These are phyloP conservation scores for Oceanodroma tethys DNA, from an alignment of 2,113 vertebrate species.

Conservation along the genomic window DNA sequence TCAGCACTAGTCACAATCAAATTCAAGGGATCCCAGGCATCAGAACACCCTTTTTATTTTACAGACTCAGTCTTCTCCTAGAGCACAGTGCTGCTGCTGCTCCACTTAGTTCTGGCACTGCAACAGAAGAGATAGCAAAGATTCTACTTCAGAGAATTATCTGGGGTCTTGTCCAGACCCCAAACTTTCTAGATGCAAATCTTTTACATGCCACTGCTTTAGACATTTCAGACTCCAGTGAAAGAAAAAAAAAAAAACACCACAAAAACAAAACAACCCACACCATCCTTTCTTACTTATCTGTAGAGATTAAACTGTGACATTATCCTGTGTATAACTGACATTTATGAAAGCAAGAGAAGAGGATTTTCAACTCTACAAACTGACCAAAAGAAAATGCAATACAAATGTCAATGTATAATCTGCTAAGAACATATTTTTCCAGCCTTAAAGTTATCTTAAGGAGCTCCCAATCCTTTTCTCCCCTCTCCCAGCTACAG, in stretches of 20 bases:
- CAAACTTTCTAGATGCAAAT: not conserved
- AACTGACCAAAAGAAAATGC: not conserved
- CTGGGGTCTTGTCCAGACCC: not conserved
- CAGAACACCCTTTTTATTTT: not conserved
- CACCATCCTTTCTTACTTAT: not conserved
- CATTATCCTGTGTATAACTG: not conserved
- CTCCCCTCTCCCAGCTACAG: not conserved
- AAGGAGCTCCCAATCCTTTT: not conserved
- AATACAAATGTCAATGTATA: not conserved
- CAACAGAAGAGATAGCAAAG: not conserved
- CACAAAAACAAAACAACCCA: no score
- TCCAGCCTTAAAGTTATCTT: not conserved
- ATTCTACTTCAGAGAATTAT: not conserved
- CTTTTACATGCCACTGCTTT: not conserved
- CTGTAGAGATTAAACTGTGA: not conserved
- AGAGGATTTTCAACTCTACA: not conserved
- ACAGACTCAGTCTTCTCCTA: not conserved
- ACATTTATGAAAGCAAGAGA: not conserved
- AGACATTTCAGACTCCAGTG: not conserved
- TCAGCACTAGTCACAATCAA: not conserved
- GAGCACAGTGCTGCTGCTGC: not conserved
- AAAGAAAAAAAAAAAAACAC: not conserved
- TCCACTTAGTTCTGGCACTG: not conserved
- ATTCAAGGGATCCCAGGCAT: not conserved
- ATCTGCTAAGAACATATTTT: not conserved